Percentiles rank a stretch among this genome's conserved stretches.
These are phyloP conservation scores for Cosmia trapezina DNA, from an alignment of 2,888 invertebrate genomes.

Conservation along the genomic window DNA sequence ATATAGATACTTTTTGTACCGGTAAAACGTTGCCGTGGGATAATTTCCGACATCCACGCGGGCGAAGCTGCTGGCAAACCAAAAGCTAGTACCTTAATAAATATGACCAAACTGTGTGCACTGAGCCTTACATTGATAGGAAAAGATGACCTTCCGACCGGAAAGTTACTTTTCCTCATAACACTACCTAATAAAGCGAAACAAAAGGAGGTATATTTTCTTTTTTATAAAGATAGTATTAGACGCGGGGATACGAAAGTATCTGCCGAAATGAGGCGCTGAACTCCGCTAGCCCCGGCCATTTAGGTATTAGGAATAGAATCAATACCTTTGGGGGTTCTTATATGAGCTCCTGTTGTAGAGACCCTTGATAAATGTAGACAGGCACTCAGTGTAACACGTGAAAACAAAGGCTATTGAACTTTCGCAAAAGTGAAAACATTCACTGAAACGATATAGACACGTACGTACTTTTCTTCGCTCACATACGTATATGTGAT, in stretches of 20 bases:
- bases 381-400: slow-evolving; percentile 12
- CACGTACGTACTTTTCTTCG: slow-evolving; percentile 45
- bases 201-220: slow-evolving; percentile 72
- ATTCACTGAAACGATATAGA: slow-evolving; percentile 47
- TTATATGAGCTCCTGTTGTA: slow-evolving; percentile 24
- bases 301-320: slow-evolving; percentile 41
- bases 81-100: slow-evolving; percentile 34
- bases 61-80: no score
- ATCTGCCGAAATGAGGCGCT: slow-evolving; percentile 53
- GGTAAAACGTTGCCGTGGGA: no score
- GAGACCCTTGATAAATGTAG: slow-evolving; percentile 44
- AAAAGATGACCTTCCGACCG: slow-evolving; percentile 73
- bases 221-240: slow-evolving; percentile 60
- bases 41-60: no score
- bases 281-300: slow-evolving; percentile 19
- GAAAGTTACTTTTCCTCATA: slow-evolving; percentile 77
- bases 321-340: slow-evolving; percentile 43
- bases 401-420: slow-evolving; percentile 38
- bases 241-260: slow-evolving; percentile 43
- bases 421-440: slow-evolving; percentile 59
- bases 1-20: no score
- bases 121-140: slow-evolving; percentile 73
- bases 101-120: slow-evolving; percentile 62
- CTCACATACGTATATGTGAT: slow-evolving; percentile 43
- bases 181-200: slow-evolving; percentile 77